Percentiles rank a stretch among this genome's conserved stretches.
Conservation (phyloP, 2,888 invertebrate genomes). For the Trypoxylon attenuatum region DNA sequence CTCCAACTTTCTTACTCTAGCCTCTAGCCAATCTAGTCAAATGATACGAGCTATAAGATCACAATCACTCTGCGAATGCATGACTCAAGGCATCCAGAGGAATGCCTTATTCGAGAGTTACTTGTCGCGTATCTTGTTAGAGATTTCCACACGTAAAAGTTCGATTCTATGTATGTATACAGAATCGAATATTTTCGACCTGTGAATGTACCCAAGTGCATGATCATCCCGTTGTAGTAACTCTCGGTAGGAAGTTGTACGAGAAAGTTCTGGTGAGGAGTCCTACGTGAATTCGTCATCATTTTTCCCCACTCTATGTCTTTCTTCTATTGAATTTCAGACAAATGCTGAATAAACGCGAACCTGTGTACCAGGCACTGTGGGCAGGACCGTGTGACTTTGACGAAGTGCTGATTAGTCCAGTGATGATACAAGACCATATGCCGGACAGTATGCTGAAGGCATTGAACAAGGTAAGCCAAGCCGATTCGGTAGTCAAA, state of each 20-base stretch:
- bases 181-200: not conserved
- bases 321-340: conserved; percentile 73
- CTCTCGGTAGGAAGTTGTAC: not conserved
- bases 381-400: conserved; percentile 91
- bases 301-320: no score
- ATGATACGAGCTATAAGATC: not conserved
- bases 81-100: conserved; percentile 6
- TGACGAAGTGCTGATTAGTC: conserved; percentile 91
- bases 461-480: conserved; percentile 88
- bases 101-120: no score
- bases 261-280: not conserved
- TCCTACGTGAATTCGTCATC: no score
- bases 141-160: not conserved
- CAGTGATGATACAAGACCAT: conserved; percentile 93
- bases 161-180: not conserved
- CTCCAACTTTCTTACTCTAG: conserved; percentile 4
- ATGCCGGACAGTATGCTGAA: conserved; percentile 92
- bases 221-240: conserved; percentile 22
- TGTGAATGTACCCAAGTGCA: conserved; percentile 18
- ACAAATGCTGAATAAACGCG: conserved; percentile 81
- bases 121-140: not conserved
- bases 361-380: conserved; percentile 90
- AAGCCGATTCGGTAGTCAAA: conserved; percentile 33
- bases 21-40: no score
- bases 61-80: conserved; percentile 12